Base-by-base conservation (phyloP, 1,140 invertebrate genomes). In the Penaeus indicus region DNA sequence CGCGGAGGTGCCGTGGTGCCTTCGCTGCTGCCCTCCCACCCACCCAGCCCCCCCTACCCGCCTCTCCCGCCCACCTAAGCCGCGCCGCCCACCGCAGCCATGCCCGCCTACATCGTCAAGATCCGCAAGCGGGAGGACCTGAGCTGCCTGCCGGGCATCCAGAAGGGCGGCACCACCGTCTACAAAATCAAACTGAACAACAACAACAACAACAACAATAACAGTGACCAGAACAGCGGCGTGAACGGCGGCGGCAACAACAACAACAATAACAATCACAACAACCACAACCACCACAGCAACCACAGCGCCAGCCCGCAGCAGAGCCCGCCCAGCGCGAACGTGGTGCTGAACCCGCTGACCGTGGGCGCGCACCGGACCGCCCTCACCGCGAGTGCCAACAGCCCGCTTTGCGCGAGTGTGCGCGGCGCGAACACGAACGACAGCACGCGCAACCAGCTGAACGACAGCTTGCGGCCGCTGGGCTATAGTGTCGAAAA, bases 151-250 rank as follows among this genome's bases (percentile, higher is more conserved):
- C 32, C 86, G 13, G 81, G 86, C 21, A 63, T 88, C 16, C 85
- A 86, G 85, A 88, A 83, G 38, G 78, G 25, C 64, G 86, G 86
- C n/a, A 87, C 86, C 18, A 88, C 86, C 38, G 86, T 88, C 27
- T 88, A 88, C 67, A 88, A 88, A 62, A 88, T 88, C 80, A 25
- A 80, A 18, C 86, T 88, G 21, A 88, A 88, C 60, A 88, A 88
- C 38, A 88, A 88, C 67, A 72, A 75, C 38, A 87, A 82, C 54
- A 87, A 82, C 27, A 87, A 81, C n/a, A 82, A 87, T 18, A 38
- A 42, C 21, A 84, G 42, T 25, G 42, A 82, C 47, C 42, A 82
- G 42, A 79, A 79, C 77, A 22, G 27, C 38, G 67, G 22, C 22
- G 18, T 69, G 11, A 25, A 22, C 67, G 27, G 27, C 1, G 27